A percentile compares a stretch with the other conserved stretches of the same genome.
These are phyloP conservation scores for Neosalanx taihuensis DNA, from an alignment of 2,797 vertebrate genomes.

Conservation along the genomic window DNA sequence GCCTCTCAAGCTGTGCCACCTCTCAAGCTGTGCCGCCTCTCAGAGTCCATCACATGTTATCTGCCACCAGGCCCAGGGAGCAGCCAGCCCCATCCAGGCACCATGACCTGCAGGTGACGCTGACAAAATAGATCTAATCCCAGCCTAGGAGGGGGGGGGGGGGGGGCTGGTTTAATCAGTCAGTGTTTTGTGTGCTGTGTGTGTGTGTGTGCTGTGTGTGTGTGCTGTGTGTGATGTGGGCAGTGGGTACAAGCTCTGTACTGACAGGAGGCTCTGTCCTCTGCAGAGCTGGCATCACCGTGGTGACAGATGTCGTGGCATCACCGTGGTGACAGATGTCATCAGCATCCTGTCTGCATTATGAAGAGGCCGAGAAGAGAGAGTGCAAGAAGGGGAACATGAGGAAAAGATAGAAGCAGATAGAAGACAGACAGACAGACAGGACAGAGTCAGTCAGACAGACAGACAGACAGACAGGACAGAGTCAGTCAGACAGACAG, in stretches of 20 bases:
- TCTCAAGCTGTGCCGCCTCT: conserved; percentile 28
- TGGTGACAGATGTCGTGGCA: conserved; percentile 50
- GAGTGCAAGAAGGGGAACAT: neutral
- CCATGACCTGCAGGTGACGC: neutral
- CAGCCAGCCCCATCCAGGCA: neutral
- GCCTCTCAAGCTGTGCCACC: no score
- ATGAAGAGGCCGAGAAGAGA: conserved; percentile 6
- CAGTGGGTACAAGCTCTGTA: conserved; percentile 5
- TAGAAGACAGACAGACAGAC: neutral
- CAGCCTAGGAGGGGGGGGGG: neutral
- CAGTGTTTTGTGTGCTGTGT: conserved; percentile 9
- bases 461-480: neutral
- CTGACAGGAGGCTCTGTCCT: conserved; percentile 29
- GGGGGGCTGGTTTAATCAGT: neutral
- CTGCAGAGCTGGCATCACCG: conserved; percentile 41
- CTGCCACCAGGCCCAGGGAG: conserved; percentile 38
- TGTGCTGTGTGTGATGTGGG: neutral
- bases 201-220: conserved; percentile 8
- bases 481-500: neutral
- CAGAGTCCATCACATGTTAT: conserved; percentile 63
- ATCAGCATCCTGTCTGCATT: conserved; percentile 39
- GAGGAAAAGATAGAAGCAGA: neutral
- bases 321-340: conserved; percentile 45
- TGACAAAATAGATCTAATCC: neutral
- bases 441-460: neutral